Evolutionary conservation across 2,113 vertebrate genomes (phyloP).

Genomic region (Ictalurus furcatus): DNA sequence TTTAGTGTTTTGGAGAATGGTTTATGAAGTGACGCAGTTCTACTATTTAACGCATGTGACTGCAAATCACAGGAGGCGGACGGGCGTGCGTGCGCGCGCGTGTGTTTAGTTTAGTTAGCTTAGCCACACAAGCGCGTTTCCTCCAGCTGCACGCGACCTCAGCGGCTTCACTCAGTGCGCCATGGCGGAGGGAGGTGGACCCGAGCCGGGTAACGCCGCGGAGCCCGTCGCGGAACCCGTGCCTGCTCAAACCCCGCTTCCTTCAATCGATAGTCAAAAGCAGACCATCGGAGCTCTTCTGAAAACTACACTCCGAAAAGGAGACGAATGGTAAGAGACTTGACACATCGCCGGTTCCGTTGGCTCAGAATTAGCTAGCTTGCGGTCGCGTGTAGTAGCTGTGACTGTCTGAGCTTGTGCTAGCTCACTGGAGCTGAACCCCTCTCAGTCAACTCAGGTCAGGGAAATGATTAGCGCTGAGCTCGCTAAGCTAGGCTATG

Average conservation of each 20-base stretch:
- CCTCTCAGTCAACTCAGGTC: background rate
- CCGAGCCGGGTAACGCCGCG: constrained; percentile 76
- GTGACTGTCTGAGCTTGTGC: background rate
- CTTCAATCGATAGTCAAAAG: constrained; percentile 76
- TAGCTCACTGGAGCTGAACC: constrained; percentile 6
- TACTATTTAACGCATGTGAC: background rate
- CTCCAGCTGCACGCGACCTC: constrained; percentile 18
- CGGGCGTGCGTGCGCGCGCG: background rate
- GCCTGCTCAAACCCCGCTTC: constrained; percentile 67
- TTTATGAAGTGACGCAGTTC: background rate
- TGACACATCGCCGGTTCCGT: background rate
- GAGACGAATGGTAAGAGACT: constrained; percentile 76
- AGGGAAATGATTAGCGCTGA: background rate
- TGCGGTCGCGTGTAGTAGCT: background rate
- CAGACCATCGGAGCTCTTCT: constrained; percentile 74
- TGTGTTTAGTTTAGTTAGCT: background rate
- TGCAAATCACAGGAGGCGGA: background rate
- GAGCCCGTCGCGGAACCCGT: constrained; percentile 77
- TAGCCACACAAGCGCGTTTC: constrained; percentile 28
- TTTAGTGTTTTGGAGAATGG: too few species aligned
- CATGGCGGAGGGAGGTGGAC: constrained; percentile 84
- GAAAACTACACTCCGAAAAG: constrained; percentile 75
- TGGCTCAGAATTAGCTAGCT: constrained; percentile 36
- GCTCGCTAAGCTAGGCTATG: constrained; percentile 45
- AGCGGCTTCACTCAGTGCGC: constrained; percentile 68